Evolutionary conservation across 2,888 invertebrate genomes (phyloP).

Genomic region (Andrena fulva): DNA sequence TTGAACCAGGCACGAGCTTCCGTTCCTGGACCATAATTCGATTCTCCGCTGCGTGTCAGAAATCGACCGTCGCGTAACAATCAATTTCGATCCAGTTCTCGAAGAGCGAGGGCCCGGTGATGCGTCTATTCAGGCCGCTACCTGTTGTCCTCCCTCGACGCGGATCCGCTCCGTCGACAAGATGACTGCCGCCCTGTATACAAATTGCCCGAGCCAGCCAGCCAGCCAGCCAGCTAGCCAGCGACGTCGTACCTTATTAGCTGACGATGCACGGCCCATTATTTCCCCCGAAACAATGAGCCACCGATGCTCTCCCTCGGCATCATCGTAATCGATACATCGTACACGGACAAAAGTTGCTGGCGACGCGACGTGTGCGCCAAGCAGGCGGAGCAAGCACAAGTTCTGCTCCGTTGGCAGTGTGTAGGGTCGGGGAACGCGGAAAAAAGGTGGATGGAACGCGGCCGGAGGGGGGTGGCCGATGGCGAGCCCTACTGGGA

Average conservation of each 20-base stretch:
- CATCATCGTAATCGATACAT: conserved; percentile 63
- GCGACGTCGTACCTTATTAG: conserved; percentile 63
- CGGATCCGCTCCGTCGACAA: conserved; percentile 46
- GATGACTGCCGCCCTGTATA: conserved; percentile 47
- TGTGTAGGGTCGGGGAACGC: not conserved
- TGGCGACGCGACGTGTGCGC: conserved; percentile 17
- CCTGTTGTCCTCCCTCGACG: conserved; percentile 39
- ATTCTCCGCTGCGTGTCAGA: not conserved
- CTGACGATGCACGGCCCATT: conserved; percentile 61
- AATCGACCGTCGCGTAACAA: conserved; percentile 3
- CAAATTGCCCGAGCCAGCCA: conserved; percentile 52
- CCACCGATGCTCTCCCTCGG: conserved; percentile 7
- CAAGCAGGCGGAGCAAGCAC: conserved; percentile 1
- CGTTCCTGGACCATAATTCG: conserved; percentile 4
- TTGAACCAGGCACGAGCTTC: too few relatives aligned
- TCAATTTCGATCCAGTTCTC: conserved; percentile 20
- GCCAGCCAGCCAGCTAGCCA: conserved; percentile 33
- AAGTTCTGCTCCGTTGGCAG: not conserved
- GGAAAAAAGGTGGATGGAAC: conserved; percentile 21
- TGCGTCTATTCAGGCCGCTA: conserved; percentile 35
- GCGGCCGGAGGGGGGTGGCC: conserved; percentile 35
- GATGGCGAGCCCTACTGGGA: conserved; percentile 69
- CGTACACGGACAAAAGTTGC: conserved; percentile 45
- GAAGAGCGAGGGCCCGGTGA: not conserved
- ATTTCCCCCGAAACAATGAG: conserved; percentile 69